Percentiles rank a stretch among this genome's conserved stretches.
Conservation (phyloP, 2,888 invertebrate genomes). For the Notocelia uddmanniana region DNA sequence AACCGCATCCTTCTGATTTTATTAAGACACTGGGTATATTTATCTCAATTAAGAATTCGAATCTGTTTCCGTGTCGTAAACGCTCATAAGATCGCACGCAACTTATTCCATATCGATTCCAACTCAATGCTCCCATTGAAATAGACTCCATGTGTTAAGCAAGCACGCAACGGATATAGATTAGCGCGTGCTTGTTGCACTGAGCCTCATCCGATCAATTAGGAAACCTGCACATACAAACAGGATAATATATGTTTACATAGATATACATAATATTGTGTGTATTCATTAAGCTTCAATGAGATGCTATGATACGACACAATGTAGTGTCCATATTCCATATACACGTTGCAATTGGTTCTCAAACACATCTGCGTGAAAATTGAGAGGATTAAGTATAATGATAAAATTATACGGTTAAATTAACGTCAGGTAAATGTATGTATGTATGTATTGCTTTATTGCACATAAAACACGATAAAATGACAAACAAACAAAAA, state of each 20-base stretch:
- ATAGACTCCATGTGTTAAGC: conserved; percentile 2
- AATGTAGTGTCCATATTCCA: not conserved
- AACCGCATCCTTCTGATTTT: too few species aligned
- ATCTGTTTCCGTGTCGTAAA: not conserved
- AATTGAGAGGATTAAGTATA: too few species aligned
- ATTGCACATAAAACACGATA: too few species aligned
- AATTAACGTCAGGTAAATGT: too few species aligned
- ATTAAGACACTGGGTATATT: too few species aligned
- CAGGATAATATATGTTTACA: not conserved
- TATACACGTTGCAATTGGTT: not conserved
- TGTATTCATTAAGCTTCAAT: not conserved
- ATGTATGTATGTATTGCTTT: too few species aligned
- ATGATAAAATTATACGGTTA: too few species aligned
- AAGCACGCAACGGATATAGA: not conserved
- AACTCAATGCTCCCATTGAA: not conserved
- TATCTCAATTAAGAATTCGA: not conserved
- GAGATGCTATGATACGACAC: not conserved
- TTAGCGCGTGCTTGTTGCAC: not conserved
- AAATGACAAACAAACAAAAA: too few species aligned
- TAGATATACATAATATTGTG: too few species aligned
- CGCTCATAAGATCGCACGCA: not conserved
- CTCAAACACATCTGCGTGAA: not conserved
- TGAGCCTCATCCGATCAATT: conserved; percentile 14
- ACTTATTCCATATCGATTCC: not conserved
- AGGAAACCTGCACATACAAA: conserved; percentile 2